Percentiles rank a stretch among this genome's conserved stretches.
Evolutionary conservation across 2,113 vertebrate species (phyloP).

Genomic region (Scophthalmus maximus): DNA sequence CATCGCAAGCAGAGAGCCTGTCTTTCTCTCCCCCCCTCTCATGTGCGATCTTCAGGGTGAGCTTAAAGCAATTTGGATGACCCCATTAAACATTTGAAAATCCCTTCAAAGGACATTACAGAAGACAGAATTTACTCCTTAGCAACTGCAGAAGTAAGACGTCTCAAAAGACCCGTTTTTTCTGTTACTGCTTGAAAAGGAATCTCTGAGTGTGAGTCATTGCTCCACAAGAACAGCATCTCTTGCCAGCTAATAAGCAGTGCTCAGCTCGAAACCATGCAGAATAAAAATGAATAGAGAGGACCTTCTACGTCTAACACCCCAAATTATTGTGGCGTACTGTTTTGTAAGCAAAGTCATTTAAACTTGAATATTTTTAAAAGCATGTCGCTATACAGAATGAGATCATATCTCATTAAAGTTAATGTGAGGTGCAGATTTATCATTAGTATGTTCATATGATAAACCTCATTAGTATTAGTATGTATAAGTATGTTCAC

Average conservation of each 20-base stretch:
- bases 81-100: slow-evolving; percentile 39
- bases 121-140: slow-evolving; percentile 16
- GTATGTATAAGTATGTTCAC: no score
- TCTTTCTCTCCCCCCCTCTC: slow-evolving; percentile 1
- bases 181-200: background rate
- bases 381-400: background rate
- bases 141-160: slow-evolving; percentile 14
- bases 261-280: no score
- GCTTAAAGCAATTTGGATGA: slow-evolving; percentile 18
- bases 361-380: no score
- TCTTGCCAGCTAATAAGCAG: background rate
- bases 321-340: no score
- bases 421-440: background rate
- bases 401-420: background rate
- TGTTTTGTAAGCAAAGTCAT: no score
- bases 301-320: background rate
- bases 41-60: slow-evolving; percentile 29
- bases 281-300: no score
- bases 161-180: slow-evolving; percentile 10
- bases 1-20: slow-evolving; percentile 47
- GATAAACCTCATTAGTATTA: no score
- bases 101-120: slow-evolving; percentile 5
- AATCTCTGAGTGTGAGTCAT: slow-evolving; percentile 12
- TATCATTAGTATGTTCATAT: no score
- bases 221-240: background rate